These are phyloP conservation scores for Morus bassanus DNA, from an alignment of 2,797 vertebrate genomes.

Conservation along the genomic window DNA sequence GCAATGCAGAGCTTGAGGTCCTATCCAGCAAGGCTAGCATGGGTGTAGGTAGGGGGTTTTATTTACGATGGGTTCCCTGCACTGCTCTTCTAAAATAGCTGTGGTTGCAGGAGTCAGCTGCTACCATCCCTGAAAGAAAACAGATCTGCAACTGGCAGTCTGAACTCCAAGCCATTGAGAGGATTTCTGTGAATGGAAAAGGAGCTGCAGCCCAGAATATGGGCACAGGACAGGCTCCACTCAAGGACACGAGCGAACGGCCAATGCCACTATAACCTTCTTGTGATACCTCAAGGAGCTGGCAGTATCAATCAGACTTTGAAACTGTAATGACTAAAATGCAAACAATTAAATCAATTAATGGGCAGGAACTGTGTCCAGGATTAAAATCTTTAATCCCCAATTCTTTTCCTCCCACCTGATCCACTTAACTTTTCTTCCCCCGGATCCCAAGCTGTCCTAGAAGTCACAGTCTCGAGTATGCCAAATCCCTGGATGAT, in stretches of 20 bases:
- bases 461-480: background rate
- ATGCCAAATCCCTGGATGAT: background rate
- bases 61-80: background rate
- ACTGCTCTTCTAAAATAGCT: background rate
- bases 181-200: background rate
- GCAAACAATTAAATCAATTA: background rate
- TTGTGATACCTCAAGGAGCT: background rate
- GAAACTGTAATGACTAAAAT: background rate
- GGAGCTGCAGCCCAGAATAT: background rate
- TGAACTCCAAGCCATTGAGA: background rate
- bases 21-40: background rate
- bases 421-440: background rate
- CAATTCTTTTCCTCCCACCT: background rate
- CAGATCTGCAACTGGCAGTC: background rate
- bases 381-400: background rate
- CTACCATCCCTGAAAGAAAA: background rate
- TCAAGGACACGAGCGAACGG: rapidly evolving
- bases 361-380: background rate
- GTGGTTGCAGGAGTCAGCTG: background rate
- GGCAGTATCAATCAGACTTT: background rate
- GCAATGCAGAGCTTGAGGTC: background rate
- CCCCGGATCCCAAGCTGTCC: background rate
- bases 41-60: background rate
- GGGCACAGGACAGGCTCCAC: background rate
- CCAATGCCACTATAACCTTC: background rate